These are phyloP conservation scores for Eupithecia centaureata DNA, from an alignment of 2,888 invertebrate genomes.

Conservation along the genomic window DNA sequence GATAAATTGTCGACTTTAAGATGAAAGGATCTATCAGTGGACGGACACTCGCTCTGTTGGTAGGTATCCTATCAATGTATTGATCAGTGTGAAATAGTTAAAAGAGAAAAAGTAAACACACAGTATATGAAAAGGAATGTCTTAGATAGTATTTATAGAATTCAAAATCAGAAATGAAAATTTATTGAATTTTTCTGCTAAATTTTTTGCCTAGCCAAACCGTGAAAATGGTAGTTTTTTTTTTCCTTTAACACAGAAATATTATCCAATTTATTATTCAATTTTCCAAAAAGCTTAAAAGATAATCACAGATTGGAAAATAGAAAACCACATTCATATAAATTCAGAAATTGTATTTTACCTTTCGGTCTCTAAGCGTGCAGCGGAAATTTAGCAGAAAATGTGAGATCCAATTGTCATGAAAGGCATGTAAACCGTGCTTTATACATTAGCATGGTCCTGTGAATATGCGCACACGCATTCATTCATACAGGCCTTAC, in stretches of 20 bases:
- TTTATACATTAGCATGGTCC: slow-evolving; percentile 52
- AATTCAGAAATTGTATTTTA: background rate
- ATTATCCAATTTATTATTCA: background rate
- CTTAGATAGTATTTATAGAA: background rate
- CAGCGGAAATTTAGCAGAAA: slow-evolving; percentile 26
- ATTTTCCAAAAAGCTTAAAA: no score
- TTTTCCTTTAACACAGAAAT: background rate
- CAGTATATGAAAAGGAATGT: background rate
- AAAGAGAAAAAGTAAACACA: background rate
- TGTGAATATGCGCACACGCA: slow-evolving; percentile 36
- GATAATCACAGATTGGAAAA: background rate
- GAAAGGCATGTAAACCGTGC: slow-evolving; percentile 55
- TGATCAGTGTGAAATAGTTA: background rate
- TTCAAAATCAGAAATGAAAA: background rate
- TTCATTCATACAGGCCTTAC: slow-evolving; percentile 29
- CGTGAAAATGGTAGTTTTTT: no score
- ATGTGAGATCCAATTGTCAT: slow-evolving; percentile 44
- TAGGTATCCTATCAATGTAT: background rate
- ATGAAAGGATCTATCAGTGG: slow-evolving; percentile 32
- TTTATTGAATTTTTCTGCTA: background rate
- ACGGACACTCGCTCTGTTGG: background rate
- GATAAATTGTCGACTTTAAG: slow-evolving; percentile 47
- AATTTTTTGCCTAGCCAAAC: background rate
- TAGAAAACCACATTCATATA: background rate
- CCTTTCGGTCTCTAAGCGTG: slow-evolving; percentile 10